Base-by-base conservation (phyloP, 2,888 invertebrate genomes). In the Eurytoma adleriae region DNA sequence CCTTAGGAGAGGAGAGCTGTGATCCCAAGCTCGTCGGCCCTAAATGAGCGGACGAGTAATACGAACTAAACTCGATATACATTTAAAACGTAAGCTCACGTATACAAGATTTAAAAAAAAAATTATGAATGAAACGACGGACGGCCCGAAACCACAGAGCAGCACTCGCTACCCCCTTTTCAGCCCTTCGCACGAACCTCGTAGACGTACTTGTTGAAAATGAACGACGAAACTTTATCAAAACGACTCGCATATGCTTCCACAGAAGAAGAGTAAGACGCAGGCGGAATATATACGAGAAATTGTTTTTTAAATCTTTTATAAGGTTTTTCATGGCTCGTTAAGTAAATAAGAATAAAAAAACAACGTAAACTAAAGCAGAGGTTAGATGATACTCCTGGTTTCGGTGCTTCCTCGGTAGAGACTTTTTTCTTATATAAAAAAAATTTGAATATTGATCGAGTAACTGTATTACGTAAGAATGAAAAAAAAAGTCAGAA, bases 1-100 rank as follows among this genome's bases (percentile, higher is more conserved):
- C 87, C 88, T 89, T 90, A 88, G 87, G 87, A 85, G 89, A 88
- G 87, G 88, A 85, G 89, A 88, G 84, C 83, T 90, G 90, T 91
- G 90, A 90, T 91, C 90, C 85, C 85, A 89, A 85, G 86, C 89
- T 89, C 88, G 87, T 84, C 88, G 79, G n/a, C 40, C 68, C 70
- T 70, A 40, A 40, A 40, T 57, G 61, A 64, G 66, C 77, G 88
- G 40, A 83, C 88, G 87, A 86, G 90, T 87, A 85, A 90, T 90
- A 90, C 90, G 90, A 90, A 89, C 88, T 88, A 87, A 87, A 87
- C 87, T 90, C 87, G 88, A 88, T 90, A 89, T 64, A 81, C 40
- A 40, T 40, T 87, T 87, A 87, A 85, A 85, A 40, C 40, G 40
- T 82, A 80, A 82, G 82, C 68, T 82, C 82, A 78, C 76, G 40